Base-by-base conservation (phyloP, 2,113 vertebrate species). In the Pangasianodon hypophthalmus region DNA sequence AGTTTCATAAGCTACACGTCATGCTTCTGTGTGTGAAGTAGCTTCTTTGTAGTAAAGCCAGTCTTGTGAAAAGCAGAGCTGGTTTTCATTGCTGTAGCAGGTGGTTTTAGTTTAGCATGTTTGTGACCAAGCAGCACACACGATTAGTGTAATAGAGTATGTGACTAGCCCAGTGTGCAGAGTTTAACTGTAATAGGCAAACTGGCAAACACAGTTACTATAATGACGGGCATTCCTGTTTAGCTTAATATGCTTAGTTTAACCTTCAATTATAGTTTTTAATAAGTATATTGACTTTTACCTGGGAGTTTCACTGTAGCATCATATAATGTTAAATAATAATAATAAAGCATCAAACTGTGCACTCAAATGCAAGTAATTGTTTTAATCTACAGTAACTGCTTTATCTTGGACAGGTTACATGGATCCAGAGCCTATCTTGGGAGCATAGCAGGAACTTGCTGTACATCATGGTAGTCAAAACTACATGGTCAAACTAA, bases 31-130 rank as follows among this genome's bases (percentile, higher is more conserved):
- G 48, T 48, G 54, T 60, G 56, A 84, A 44, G 21, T 44, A 84
- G 82, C 82, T 84, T 84, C 32, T 62, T 24, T 62, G 1, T 84
- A 84, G 19, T 41, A 26, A 58, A 62, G 82, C 10, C 56, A 84
- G 56, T 62, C 82, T 60, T 58, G 52, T 41, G 50, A 94, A 95
- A 94, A 87, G 92, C 93, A 92, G 92, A 92, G 91, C 93, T 90
- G 88, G 67, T 29, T 92, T 94, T 95, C 94, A 95, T 94, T 94
- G 89, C 91, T 21, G 16, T 58, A 90, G 87, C 93, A 95, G 93
- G 92, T 90, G 89, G 90, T 96, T 96, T 95, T 90, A n/a, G 92
- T 84, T 96, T 95, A 94, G 92, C 91, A 0, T 93, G 73, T 79
- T 87, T 87, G 86, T 79, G 54, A 62, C 73, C 41, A 87, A 48